Percentiles rank a stretch among this genome's conserved stretches.
Evolutionary conservation across 2,797 vertebrate genomes (phyloP).

Genomic region (Oceanodroma leucorhoa): DNA sequence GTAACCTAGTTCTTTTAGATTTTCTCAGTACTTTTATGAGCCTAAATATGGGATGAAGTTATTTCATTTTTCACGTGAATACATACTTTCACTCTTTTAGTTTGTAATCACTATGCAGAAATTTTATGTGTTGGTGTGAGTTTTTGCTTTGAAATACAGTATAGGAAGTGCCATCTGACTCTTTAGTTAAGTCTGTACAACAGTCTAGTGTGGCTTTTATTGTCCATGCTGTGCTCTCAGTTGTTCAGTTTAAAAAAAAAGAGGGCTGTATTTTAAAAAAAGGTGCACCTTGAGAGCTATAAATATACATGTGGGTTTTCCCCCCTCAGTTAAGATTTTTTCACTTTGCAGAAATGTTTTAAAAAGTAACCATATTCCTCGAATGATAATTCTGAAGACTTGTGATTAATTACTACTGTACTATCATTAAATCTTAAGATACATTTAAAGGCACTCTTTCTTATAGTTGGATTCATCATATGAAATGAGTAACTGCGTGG

Average conservation of each 20-base stretch:
- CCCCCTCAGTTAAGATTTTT: neutral
- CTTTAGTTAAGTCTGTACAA: neutral
- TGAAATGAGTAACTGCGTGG: neutral
- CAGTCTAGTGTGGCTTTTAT: neutral
- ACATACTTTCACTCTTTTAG: neutral
- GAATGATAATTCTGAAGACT: neutral
- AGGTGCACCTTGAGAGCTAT: neutral
- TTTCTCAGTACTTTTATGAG: neutral
- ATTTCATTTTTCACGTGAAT: neutral
- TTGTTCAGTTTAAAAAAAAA: neutral
- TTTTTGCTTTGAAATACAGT: neutral
- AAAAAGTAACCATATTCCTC: neutral
- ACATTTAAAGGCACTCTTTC: neutral
- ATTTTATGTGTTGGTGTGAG: neutral
- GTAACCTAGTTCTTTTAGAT: neutral
- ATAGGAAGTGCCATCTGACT: neutral
- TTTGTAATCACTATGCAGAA: neutral
- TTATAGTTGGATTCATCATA: neutral
- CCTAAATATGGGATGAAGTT: neutral
- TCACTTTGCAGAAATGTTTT: neutral
- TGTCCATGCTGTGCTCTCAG: neutral
- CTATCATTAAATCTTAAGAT: neutral
- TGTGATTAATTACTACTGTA: slow-evolving; percentile 3
- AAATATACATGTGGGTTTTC: neutral
- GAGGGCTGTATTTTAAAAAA: neutral